These are phyloP conservation scores for Augiades crinisus DNA, from an alignment of 2,888 invertebrate species.

Conservation along the genomic window DNA sequence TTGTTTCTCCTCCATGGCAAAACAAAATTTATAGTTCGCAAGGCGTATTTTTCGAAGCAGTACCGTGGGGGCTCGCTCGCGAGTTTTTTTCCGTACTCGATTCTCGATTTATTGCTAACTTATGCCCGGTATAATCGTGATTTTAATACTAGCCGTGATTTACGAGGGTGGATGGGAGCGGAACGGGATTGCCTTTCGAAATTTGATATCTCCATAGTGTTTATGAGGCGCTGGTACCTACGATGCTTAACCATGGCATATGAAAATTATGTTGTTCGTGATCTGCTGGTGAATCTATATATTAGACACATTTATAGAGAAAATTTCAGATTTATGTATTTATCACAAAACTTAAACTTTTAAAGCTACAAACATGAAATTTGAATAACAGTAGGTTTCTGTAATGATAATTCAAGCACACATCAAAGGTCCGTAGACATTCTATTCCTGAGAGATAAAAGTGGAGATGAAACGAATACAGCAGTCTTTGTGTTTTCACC, in stretches of 20 bases:
- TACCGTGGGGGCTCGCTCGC: conserved; percentile 39
- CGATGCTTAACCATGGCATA: conserved; percentile 25
- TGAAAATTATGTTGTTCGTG: conserved; percentile 21
- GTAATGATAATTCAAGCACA: no score
- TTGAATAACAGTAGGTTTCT: no score
- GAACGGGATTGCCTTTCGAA: conserved; percentile 70
- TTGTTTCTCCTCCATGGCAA: conserved; percentile 61
- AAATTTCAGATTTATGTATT: no score
- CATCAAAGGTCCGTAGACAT: no score
- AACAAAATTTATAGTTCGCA: conserved; percentile 48
- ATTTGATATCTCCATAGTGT: conserved; percentile 77
- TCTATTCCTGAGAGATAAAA: background rate
- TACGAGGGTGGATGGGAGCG: conserved; percentile 59
- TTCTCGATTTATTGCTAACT: conserved; percentile 75
- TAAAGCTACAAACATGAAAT: no score
- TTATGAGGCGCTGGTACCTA: conserved; percentile 68
- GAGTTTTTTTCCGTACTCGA: conserved; percentile 54
- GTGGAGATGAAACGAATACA: no score
- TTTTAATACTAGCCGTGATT: conserved; percentile 76
- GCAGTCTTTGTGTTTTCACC: no score
- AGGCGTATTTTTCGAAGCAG: conserved; percentile 51
- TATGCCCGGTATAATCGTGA: conserved; percentile 76
- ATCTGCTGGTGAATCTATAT: background rate
- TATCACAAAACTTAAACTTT: no score
- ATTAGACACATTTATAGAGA: no score